These are phyloP conservation scores for Pantherophis vulpinus DNA, from an alignment of 2,797 vertebrate genomes.

Conservation along the genomic window DNA sequence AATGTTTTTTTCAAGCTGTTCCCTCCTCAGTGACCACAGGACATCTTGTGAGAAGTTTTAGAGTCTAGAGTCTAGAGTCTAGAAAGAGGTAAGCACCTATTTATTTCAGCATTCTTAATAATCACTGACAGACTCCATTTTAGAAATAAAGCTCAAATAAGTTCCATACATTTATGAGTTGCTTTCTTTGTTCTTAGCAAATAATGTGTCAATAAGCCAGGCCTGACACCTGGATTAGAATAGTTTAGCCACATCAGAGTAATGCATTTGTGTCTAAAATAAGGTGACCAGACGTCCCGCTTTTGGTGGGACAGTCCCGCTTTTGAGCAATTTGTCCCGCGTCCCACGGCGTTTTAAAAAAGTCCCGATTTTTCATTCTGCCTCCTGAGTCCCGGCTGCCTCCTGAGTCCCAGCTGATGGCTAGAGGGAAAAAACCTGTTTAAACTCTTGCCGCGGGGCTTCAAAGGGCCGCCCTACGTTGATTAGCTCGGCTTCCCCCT, in stretches of 20 bases:
- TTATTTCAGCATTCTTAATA: neutral
- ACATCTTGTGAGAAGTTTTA: neutral
- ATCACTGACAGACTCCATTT: neutral
- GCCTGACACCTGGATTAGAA: constrained; percentile 18
- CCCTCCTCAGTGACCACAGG: neutral
- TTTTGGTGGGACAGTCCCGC: no score
- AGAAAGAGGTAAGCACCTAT: neutral
- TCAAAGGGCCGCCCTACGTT: no score
- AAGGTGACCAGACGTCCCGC: no score
- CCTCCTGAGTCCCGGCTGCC: no score
- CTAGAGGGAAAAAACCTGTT: no score
- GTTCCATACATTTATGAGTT: neutral
- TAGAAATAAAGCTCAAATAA: neutral
- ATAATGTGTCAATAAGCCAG: constrained; percentile 23
- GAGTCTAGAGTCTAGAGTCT: neutral
- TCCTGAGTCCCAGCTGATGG: no score
- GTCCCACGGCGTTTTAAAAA: no score
- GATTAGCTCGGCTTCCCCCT: no score
- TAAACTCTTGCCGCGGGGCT: no score
- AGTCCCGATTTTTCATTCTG: no score
- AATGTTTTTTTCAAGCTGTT: neutral
- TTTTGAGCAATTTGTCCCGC: no score
- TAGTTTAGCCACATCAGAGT: neutral
- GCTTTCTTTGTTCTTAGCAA: neutral
- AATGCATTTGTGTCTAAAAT: constrained; percentile 15